Conservation (phyloP, 2,797 vertebrate species). For the Spinus olivaceus region DNA sequence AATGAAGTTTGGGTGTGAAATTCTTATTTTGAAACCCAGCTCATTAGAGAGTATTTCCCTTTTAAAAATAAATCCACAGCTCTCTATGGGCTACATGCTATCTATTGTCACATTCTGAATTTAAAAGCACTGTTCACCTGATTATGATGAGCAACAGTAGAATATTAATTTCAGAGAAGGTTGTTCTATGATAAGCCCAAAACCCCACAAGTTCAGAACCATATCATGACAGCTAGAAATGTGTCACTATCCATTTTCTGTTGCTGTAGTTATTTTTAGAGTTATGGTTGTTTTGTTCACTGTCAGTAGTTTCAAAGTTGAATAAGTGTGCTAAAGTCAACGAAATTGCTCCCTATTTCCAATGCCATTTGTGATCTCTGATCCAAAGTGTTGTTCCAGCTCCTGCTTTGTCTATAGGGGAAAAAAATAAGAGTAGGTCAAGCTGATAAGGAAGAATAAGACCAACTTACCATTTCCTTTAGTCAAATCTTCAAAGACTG, state of each 20-base stretch:
- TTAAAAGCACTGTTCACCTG: neutral
- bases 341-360: neutral
- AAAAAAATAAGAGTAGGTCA: neutral
- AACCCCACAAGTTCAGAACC: neutral
- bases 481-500: slow-evolving; percentile 54
- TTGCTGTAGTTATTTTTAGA: neutral
- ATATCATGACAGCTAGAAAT: neutral
- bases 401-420: neutral
- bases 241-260: neutral
- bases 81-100: neutral
- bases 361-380: neutral
- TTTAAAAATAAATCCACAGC: neutral
- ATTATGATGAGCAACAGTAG: neutral
- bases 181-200: neutral
- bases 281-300: neutral
- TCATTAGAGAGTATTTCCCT: neutral
- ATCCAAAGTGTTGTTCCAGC: neutral
- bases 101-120: neutral
- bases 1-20: neutral
- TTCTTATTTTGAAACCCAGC: neutral
- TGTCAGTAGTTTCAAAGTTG: no score
- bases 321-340: neutral
- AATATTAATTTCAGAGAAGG: neutral
- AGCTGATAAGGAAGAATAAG: neutral
- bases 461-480: slow-evolving; percentile 53